A percentile compares a stretch with the other conserved stretches of the same genome.
Evolutionary conservation across 1,140 invertebrate genomes (phyloP).

Genomic region (Propsilocerus akamusi): DNA sequence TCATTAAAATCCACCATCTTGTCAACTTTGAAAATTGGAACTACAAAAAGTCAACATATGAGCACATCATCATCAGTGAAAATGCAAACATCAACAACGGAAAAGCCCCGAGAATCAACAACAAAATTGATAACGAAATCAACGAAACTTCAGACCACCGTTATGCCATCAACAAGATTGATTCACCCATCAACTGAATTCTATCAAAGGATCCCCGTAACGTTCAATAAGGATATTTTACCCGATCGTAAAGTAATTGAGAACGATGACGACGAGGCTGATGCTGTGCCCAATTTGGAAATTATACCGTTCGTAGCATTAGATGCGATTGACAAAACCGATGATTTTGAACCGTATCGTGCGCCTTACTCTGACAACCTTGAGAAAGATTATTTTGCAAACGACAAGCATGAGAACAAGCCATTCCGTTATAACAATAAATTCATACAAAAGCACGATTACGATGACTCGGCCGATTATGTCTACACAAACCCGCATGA

Average conservation of each 20-base stretch:
- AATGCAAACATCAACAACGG: not conserved
- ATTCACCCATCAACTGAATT: too few species aligned
- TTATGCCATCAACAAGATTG: not conserved
- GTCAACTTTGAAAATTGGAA: too few species aligned
- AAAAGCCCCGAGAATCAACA: not conserved
- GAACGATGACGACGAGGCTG: not conserved
- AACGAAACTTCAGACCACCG: not conserved
- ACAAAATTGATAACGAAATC: not conserved
- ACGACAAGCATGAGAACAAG: not conserved
- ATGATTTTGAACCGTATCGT: not conserved
- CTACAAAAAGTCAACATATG: too few species aligned
- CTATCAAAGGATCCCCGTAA: not conserved
- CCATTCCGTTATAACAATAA: not conserved
- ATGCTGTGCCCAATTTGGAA: not conserved
- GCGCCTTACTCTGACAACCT: not conserved
- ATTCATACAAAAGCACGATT: not conserved
- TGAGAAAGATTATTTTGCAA: not conserved
- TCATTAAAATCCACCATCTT: too few species aligned
- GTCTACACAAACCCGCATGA: not conserved
- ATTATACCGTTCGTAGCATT: not conserved
- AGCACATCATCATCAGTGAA: not conserved
- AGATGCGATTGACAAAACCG: not conserved
- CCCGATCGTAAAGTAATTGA: not conserved
- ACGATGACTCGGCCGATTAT: not conserved
- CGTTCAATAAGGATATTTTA: not conserved